phyloP scores from a whole-genome alignment of 2,888 invertebrate species.

The Tenthredo livida region DNA sequence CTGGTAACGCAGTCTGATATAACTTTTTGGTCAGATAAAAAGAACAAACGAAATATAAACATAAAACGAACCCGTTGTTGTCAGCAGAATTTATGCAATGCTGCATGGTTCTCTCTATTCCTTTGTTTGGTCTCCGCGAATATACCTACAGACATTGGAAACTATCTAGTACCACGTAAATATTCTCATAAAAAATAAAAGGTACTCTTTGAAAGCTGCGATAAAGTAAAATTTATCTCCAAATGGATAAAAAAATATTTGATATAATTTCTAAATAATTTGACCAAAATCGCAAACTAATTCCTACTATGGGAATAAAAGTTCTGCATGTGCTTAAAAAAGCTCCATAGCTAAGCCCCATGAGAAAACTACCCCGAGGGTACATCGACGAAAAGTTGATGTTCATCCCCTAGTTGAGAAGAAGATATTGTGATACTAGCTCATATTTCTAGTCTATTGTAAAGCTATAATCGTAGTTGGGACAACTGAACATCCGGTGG shows the following conservation, averaged over 20 bases:
- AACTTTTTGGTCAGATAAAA: not conserved
- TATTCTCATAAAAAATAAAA: not conserved
- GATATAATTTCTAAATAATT: not conserved
- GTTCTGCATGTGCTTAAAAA: too few relatives aligned
- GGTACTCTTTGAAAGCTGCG: not conserved
- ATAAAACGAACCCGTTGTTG: not conserved
- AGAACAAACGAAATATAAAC: slow-evolving; percentile 15
- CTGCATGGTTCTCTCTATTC: not conserved
- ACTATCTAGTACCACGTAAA: not conserved
- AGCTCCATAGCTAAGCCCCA: not conserved
- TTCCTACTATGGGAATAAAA: too few relatives aligned
- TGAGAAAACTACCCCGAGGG: not conserved
- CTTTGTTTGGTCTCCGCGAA: not conserved
- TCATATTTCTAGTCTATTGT: not conserved
- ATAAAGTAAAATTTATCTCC: not conserved
- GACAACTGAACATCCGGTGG: slow-evolving; percentile 24
- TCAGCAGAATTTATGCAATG: slow-evolving; percentile 18
- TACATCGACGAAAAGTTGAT: not conserved
- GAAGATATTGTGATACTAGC: not conserved
- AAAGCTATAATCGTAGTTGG: slow-evolving; percentile 4
- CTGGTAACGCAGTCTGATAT: not conserved
- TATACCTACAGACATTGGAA: not conserved
- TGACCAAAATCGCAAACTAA: not conserved
- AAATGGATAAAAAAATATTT: not conserved
- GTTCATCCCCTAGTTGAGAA: not conserved